phyloP scores from a whole-genome alignment of 2,888 invertebrate species.

The Erynnis tages region DNA sequence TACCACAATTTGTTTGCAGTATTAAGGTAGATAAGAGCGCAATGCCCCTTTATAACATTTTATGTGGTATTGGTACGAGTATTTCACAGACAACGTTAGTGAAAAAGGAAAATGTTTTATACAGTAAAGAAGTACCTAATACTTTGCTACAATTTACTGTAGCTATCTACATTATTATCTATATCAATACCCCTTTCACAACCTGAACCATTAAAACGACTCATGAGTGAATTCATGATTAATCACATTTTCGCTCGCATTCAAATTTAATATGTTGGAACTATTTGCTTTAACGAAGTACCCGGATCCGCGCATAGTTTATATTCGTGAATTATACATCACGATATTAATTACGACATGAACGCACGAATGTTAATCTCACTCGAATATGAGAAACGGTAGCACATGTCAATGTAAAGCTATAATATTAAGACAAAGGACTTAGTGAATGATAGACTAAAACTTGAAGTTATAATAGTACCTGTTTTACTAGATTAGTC shows the following conservation, averaged over 20 bases:
- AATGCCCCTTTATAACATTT: too few species aligned
- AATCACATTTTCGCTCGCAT: background rate
- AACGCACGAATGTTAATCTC: constrained; percentile 22
- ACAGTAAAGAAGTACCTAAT: too few species aligned
- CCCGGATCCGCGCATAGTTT: constrained; percentile 8
- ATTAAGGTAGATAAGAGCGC: too few species aligned
- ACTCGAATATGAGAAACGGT: constrained; percentile 13
- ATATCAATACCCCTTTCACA: too few species aligned
- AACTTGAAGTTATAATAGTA: too few species aligned
- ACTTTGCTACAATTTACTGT: too few species aligned
- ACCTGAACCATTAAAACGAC: background rate
- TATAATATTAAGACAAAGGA: background rate
- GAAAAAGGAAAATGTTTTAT: too few species aligned
- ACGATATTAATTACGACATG: constrained; percentile 23
- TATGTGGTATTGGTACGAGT: too few species aligned
- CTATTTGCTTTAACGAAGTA: constrained; percentile 10
- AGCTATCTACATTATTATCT: background rate
- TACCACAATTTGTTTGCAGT: too few species aligned
- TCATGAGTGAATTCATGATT: constrained; percentile 4
- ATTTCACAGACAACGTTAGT: too few species aligned
- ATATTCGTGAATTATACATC: constrained; percentile 15
- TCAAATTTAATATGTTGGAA: constrained; percentile 6
- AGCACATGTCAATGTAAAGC: constrained; percentile 1
- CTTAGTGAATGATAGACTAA: too few species aligned
- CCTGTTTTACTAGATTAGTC: too few species aligned